Conservation (phyloP, 2,797 vertebrate species). For the Petrocephalus schoutedeni region DNA sequence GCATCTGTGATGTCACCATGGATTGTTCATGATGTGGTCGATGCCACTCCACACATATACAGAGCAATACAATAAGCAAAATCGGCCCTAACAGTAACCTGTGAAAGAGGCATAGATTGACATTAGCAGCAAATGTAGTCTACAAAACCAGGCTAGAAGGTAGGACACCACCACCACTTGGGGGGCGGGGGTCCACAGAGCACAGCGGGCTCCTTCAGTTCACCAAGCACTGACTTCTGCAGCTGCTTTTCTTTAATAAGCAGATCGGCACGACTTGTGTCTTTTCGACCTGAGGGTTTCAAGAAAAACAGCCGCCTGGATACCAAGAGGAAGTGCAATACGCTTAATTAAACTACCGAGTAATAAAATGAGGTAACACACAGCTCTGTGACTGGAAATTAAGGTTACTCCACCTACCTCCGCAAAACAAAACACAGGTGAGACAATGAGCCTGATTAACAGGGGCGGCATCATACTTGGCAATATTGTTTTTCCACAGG, state of each 20-base stretch:
- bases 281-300: neutral
- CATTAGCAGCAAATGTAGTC: neutral
- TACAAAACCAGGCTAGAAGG: neutral
- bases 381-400: neutral
- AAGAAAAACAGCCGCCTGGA: neutral
- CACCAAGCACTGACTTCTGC: neutral
- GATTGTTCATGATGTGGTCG: neutral
- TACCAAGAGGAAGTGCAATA: neutral
- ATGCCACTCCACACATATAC: neutral
- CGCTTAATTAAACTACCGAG: neutral
- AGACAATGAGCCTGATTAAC: neutral
- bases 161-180: neutral
- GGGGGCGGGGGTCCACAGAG: neutral
- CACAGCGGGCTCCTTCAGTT: neutral
- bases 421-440: neutral
- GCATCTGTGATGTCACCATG: neutral
- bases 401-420: too few relatives aligned
- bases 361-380: neutral
- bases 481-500: neutral
- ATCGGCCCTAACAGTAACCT: neutral
- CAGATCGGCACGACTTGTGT: too few relatives aligned
- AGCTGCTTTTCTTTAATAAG: neutral
- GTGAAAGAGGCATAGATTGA: neutral
- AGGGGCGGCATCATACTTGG: neutral
- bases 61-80: neutral